A percentile compares a stretch with the other conserved stretches of the same genome.
Conservation (phyloP, 2,113 vertebrate species). For the Glaucomys volans region DNA sequence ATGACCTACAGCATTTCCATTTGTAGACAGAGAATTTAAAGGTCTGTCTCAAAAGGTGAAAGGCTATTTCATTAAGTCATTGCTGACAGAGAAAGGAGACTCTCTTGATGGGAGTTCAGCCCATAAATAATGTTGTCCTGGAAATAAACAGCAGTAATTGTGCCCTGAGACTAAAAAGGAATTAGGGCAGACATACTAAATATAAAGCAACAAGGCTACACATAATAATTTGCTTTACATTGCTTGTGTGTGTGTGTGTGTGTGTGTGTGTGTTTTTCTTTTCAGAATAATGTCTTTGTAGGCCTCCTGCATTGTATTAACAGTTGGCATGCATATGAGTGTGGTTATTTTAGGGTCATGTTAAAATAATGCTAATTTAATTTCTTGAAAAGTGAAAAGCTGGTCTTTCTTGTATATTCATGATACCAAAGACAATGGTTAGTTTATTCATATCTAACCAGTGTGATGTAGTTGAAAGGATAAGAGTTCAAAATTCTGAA, state of each 20-base stretch:
- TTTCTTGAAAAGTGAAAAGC: neutral
- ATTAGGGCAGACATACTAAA: conserved; percentile 59
- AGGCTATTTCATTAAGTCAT: conserved; percentile 77
- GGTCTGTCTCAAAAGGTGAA: conserved; percentile 72
- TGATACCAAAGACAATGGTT: neutral
- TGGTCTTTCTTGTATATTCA: neutral
- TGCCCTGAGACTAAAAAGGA: conserved; percentile 57
- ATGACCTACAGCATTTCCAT: conserved; percentile 75
- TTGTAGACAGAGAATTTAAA: conserved; percentile 75
- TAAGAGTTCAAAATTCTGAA: conserved; percentile 1
- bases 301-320: neutral
- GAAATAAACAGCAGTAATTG: conserved; percentile 69
- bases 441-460: neutral
- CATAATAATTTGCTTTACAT: neutral
- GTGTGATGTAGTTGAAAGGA: neutral
- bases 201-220: neutral
- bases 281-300: conserved; percentile 43
- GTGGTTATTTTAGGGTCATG: neutral
- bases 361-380: conserved; percentile 45
- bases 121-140: conserved; percentile 71
- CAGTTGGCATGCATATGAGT: neutral
- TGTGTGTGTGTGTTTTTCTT: neutral
- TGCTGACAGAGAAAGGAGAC: conserved; percentile 74
- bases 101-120: conserved; percentile 69
- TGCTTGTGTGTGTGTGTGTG: neutral